These are phyloP conservation scores for Phaenicophaeus curvirostris DNA, from an alignment of 2,797 vertebrate species.

Conservation along the genomic window DNA sequence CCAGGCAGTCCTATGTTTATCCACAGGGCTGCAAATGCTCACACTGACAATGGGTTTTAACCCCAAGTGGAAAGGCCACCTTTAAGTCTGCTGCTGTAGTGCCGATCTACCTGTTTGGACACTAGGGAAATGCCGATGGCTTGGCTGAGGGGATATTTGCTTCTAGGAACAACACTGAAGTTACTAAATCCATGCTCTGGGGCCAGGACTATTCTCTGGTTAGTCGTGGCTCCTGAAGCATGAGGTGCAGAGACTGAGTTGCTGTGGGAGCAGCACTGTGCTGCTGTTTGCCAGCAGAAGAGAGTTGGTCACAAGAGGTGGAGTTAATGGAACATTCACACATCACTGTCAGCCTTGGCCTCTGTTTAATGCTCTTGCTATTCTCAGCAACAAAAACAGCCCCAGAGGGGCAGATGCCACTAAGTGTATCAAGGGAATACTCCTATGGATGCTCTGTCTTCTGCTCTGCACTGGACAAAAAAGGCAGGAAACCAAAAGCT, in stretches of 20 bases:
- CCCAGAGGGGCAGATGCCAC: slow-evolving; percentile 31
- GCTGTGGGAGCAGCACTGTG: not conserved
- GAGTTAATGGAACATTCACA: slow-evolving; percentile 6
- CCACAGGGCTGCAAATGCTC: not conserved
- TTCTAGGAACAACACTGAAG: not conserved
- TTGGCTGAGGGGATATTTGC: not conserved
- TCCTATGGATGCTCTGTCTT: slow-evolving; percentile 42
- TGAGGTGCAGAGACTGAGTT: not conserved
- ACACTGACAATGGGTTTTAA: slow-evolving; percentile 18
- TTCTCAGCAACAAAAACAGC: slow-evolving; percentile 23
- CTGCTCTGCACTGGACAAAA: not conserved
- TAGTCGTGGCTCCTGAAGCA: not conserved
- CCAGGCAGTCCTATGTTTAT: slow-evolving; percentile 22
- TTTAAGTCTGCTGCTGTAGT: fast-evolving
- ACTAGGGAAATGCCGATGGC: fast-evolving
- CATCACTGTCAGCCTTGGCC: not conserved
- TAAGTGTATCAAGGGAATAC: slow-evolving; percentile 20
- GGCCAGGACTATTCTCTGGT: not conserved
- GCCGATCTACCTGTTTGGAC: not conserved
- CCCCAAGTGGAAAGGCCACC: slow-evolving; percentile 13
- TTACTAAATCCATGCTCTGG: not conserved
- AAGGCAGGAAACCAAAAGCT: slow-evolving; percentile 62
- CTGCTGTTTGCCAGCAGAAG: not conserved
- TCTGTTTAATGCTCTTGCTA: not conserved
- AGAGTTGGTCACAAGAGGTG: not conserved